Evolutionary conservation across 1,140 invertebrate genomes (phyloP).

Genomic region (Zaprionus inermis): DNA sequence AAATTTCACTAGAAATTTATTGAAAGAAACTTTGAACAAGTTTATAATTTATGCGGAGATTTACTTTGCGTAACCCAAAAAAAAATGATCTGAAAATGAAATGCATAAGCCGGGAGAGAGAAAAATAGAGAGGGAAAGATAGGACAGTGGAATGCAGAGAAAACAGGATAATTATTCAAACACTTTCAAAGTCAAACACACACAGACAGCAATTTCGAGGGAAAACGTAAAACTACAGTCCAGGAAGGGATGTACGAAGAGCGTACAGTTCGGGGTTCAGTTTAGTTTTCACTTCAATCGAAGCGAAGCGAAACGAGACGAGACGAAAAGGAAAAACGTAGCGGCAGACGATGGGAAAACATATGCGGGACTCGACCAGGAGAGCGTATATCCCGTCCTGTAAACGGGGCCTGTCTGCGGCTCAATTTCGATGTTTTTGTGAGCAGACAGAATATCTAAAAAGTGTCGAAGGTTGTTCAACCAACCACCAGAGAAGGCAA

Average conservation of each 20-base stretch:
- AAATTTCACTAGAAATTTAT: conserved; percentile 10
- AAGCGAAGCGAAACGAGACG: conserved; percentile 45
- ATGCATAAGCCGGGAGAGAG: conserved; percentile 12
- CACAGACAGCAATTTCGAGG: conserved; percentile 32
- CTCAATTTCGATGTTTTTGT: conserved; percentile 16
- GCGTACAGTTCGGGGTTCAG: conserved; percentile 47
- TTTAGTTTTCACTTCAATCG: conserved; percentile 57
- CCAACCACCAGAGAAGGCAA: conserved; percentile 48
- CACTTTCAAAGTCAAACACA: conserved; percentile 74
- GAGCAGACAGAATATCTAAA: conserved; percentile 75
- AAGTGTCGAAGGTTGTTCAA: conserved; percentile 79
- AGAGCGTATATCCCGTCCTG: conserved; percentile 60
- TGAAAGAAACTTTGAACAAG: conserved; percentile 12
- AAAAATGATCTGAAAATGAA: conserved; percentile 40
- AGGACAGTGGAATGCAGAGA: conserved; percentile 16
- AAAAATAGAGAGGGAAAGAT: neutral
- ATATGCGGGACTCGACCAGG: conserved; percentile 67
- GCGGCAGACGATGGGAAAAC: conserved; percentile 53
- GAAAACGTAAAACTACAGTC: conserved; percentile 27
- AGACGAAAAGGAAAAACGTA: conserved; percentile 43
- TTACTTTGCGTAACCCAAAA: conserved; percentile 23
- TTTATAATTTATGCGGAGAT: conserved; percentile 41
- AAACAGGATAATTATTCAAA: conserved; percentile 80
- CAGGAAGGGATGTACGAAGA: conserved; percentile 43
- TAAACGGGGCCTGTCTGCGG: conserved; percentile 48